Base-by-base conservation (phyloP, 2,113 vertebrate genomes). In the Tiliqua scincoides region DNA sequence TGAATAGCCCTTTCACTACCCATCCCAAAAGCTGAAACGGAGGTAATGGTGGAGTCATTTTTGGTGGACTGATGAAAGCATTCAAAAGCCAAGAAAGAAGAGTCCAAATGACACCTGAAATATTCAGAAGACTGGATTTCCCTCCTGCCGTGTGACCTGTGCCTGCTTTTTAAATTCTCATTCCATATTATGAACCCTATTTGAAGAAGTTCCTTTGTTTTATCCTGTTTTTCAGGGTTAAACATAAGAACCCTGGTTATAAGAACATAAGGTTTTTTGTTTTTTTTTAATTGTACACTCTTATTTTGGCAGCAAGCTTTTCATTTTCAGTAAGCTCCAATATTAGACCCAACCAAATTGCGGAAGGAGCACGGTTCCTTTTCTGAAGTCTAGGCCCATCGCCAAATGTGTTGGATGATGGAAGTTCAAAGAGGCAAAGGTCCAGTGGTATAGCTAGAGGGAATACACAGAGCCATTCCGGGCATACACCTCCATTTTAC, bases 161-260 rank as follows among this genome's bases (percentile, higher is more conserved):
- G 12, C 40, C 20, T 54, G 27, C 40, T 23, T 63, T 75, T 63
- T 43, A 17, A 59, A 15, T 59, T 59, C 67, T 85, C 17, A 11
- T 40, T 35, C 18, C 5, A 1, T 71, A 63, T 91, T 83, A 75
- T 62, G 86, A 7, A 77, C 52, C 37, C 67, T 70, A 25, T 70
- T 86, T 9, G 83, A 83, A 70, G 35, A 75, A 70, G n/a, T 84
- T 83, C 67, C 37, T 15, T 1, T n/a, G n/a, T n/a, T n/a, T 80
- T 54, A 72, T n/a, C 65, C 83, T 30, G 35, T 9, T 37, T 67
- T 89, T 79, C 74, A 79, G 88, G 3, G 11, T 12, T 83, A 59
- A 5, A n/a, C n/a, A n/a, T n/a, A n/a, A n/a, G n/a, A n/a, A n/a
- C n/a, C n/a, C n/a, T n/a, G n/a, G n/a, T n/a, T n/a, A n/a, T n/a